phyloP scores from a whole-genome alignment of 2,113 vertebrate genomes.

The Leptocoma aspasia region DNA sequence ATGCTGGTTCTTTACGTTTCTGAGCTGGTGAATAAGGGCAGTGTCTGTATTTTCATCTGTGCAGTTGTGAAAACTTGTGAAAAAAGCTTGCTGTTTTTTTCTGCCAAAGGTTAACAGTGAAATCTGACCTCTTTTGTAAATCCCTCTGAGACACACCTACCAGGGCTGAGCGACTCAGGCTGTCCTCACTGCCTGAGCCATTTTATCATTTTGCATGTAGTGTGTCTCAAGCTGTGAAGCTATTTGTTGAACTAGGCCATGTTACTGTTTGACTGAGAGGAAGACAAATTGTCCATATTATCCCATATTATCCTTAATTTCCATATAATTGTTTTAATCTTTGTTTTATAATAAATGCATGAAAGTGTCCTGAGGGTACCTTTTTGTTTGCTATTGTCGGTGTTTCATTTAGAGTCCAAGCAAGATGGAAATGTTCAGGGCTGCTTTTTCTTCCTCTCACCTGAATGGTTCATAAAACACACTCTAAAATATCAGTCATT shows the following conservation, averaged over 20 bases:
- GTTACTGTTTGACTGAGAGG: conserved; percentile 66
- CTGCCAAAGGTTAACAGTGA: background rate
- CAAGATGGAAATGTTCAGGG: conserved; percentile 23
- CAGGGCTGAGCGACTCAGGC: background rate
- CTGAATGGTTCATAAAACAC: conserved; percentile 19
- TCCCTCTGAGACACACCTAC: background rate
- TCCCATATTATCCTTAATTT: conserved; percentile 77
- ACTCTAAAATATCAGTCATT: background rate
- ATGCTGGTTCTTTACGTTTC: background rate
- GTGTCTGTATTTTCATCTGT: background rate
- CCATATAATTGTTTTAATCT: conserved; percentile 78
- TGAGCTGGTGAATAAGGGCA: background rate
- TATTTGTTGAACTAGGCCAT: conserved; percentile 59
- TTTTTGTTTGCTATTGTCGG: conserved; percentile 66
- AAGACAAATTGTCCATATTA: conserved; percentile 63
- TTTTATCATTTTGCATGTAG: conserved; percentile 22
- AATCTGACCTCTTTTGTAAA: background rate
- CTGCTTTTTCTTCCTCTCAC: conserved; percentile 46
- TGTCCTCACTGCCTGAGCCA: conserved; percentile 1
- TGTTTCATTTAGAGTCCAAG: conserved; percentile 59
- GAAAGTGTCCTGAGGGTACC: conserved; percentile 46
- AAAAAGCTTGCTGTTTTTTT: background rate
- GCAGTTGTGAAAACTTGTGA: background rate
- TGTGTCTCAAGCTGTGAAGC: conserved; percentile 59
- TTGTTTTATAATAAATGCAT: conserved; percentile 74